These are phyloP conservation scores for Agrilus cyanescens DNA, from an alignment of 2,888 invertebrate genomes.

Conservation along the genomic window DNA sequence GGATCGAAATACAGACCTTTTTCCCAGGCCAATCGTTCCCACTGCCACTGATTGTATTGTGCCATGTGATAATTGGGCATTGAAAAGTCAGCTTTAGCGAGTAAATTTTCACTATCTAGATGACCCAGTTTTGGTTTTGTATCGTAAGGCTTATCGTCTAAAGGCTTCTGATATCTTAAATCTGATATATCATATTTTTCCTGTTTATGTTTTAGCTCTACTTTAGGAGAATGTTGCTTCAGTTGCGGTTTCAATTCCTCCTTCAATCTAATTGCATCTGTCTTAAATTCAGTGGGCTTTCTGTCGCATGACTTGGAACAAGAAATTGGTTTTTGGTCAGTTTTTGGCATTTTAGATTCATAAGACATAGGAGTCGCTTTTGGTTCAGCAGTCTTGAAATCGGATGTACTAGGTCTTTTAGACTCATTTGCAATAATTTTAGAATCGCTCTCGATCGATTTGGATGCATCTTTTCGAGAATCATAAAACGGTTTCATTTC, in stretches of 20 bases:
- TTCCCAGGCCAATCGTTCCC: conserved; percentile 48
- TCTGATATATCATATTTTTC: conserved; percentile 16
- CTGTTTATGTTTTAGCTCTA: conserved; percentile 22
- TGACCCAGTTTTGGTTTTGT: conserved; percentile 25
- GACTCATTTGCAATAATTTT: too few species aligned
- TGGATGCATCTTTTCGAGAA: too few species aligned
- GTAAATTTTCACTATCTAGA: conserved; percentile 36
- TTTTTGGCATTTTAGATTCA: conserved; percentile 7
- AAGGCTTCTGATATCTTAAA: conserved; percentile 21
- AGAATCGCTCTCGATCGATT: too few species aligned
- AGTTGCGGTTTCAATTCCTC: conserved; percentile 37
- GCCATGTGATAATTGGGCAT: conserved; percentile 56
- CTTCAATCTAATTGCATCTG: conserved; percentile 25
- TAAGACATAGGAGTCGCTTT: neutral
- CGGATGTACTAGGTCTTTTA: too few species aligned
- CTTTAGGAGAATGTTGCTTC: conserved; percentile 36
- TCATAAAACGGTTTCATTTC: too few species aligned
- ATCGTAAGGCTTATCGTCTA: conserved; percentile 20
- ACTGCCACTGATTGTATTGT: conserved; percentile 54
- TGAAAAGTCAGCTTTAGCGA: conserved; percentile 49
- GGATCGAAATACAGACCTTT: conserved; percentile 47
- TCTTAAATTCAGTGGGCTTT: conserved; percentile 29
- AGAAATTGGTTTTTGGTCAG: neutral
- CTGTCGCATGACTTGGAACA: conserved; percentile 1
- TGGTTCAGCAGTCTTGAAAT: neutral